Evolutionary conservation across 2,888 invertebrate genomes (phyloP), one percentile per base, ranked within the genome.

Genomic region (Atethmia centrago): DNA sequence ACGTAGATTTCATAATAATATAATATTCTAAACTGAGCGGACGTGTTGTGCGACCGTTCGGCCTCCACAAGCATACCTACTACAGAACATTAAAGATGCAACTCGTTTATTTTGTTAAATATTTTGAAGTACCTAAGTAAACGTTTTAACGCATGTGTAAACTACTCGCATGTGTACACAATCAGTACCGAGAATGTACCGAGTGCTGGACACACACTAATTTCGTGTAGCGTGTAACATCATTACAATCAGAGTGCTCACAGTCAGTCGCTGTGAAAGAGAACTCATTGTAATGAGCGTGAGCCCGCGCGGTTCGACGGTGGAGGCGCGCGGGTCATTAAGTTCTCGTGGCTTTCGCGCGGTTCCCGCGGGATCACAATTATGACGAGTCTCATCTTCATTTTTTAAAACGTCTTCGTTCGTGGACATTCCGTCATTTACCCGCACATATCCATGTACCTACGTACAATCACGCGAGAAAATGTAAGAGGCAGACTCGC

Each of bases 1-100:
- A 85, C 82, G 82, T 80, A 86, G 83, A 87, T 86, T 88, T 88
- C 78, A 77, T 83, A 73, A 74, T 82, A 77, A 80, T 73, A 67
- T 71, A 64, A 78, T 77, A 53, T 64, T 79, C 21, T 65, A 36
- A 61, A 65, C 31, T 19, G 40, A 49, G 40, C 21, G 56, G 65
- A 47, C 28, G 61, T 56, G 62, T 9, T 5, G 19, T 47, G n/a
- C 58, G 28, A 53, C 16, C 53, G 25, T 9, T 42, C 21, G 14
- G 3, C 16, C 40, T 56, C 21, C 42, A 42, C 55, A 47, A 61
- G 5, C 25, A n/a, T 10, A 21, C 16, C 9, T 40, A 47, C 7
- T 36, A 25, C 5, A 8, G 3, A 19, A 12, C 21, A 25, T 25
- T 31, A 10, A 2, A 31, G 31, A n/a, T n/a, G 45, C 51, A 42